Evolutionary conservation across 1,140 invertebrate genomes (phyloP).

Genomic region (Tetramorium parvispinum): DNA sequence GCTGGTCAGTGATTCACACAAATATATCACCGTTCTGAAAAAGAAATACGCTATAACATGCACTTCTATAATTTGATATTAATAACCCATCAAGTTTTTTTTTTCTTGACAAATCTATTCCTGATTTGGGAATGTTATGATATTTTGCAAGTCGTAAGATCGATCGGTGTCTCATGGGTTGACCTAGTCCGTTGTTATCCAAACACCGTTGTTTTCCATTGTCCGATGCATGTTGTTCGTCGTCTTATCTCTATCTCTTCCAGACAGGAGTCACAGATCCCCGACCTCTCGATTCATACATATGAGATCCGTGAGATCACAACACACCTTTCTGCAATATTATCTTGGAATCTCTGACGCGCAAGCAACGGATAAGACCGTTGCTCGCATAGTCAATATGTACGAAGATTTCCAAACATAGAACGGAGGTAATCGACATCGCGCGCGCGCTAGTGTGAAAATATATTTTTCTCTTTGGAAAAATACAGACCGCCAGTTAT

Average conservation of each 20-base stretch:
- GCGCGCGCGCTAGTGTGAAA: not conserved
- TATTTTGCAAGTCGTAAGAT: not conserved
- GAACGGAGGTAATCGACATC: not conserved
- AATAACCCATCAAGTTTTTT: not conserved
- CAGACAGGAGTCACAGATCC: not conserved
- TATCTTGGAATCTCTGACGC: constrained; percentile 42
- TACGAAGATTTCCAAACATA: constrained; percentile 17
- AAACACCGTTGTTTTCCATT: not conserved
- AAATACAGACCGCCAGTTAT: not conserved
- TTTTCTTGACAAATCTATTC: not conserved
- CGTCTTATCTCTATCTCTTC: not conserved
- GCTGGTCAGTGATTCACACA: not conserved
- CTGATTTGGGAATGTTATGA: not conserved
- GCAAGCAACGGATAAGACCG: constrained; percentile 20
- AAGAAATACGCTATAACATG: not conserved
- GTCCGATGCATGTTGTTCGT: not conserved
- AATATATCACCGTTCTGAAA: not conserved
- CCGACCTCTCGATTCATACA: constrained; percentile 1
- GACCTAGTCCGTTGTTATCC: constrained; percentile 2
- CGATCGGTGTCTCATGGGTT: not conserved
- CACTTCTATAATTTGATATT: not conserved
- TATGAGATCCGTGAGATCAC: not conserved
- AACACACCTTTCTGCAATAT: not conserved
- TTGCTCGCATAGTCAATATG: constrained; percentile 17
- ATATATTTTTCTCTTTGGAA: not conserved